These are phyloP conservation scores for Corella eumyota DNA, from an alignment of 23 tunicate genomes.

Conservation along the genomic window DNA sequence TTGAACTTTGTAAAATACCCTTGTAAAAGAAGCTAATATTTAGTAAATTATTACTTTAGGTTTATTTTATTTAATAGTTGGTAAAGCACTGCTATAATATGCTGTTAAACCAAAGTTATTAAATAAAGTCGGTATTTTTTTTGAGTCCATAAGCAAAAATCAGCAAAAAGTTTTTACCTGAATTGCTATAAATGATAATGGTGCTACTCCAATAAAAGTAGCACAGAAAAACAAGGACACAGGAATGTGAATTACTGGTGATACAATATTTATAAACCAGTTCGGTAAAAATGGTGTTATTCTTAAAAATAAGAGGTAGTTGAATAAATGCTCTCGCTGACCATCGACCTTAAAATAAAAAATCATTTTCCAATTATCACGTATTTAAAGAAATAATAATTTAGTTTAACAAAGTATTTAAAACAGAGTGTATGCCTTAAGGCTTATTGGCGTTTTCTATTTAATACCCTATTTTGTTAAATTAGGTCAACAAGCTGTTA, in stretches of 20 bases:
- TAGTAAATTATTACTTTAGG: not conserved
- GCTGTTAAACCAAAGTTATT: not conserved
- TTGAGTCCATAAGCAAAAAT: too few relatives aligned
- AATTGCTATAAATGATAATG: slow-evolving; percentile 79
- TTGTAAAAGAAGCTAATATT: too few relatives aligned
- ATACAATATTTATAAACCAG: slow-evolving; percentile 90
- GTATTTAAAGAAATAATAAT: too few relatives aligned
- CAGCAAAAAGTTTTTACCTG: slow-evolving; percentile 37
- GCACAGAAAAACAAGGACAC: slow-evolving; percentile 59
- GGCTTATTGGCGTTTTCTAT: too few relatives aligned
- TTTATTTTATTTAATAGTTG: not conserved
- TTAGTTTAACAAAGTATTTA: too few relatives aligned
- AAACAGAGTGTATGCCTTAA: too few relatives aligned
- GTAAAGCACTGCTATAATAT: not conserved
- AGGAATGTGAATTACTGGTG: slow-evolving; percentile 86
- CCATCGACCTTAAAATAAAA: slow-evolving; percentile 53
- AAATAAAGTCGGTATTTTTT: too few relatives aligned
- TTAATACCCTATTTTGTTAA: too few relatives aligned
- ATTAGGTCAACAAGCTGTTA: too few relatives aligned
- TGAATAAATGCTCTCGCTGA: slow-evolving; percentile 74
- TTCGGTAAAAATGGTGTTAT: slow-evolving; percentile 93
- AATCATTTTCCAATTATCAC: too few relatives aligned
- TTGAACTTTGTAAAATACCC: too few relatives aligned
- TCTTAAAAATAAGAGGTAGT: slow-evolving; percentile 77
- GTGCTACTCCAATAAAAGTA: slow-evolving; percentile 87